Conservation (phyloP, 2,113 vertebrate species). For the Motacilla alba region DNA sequence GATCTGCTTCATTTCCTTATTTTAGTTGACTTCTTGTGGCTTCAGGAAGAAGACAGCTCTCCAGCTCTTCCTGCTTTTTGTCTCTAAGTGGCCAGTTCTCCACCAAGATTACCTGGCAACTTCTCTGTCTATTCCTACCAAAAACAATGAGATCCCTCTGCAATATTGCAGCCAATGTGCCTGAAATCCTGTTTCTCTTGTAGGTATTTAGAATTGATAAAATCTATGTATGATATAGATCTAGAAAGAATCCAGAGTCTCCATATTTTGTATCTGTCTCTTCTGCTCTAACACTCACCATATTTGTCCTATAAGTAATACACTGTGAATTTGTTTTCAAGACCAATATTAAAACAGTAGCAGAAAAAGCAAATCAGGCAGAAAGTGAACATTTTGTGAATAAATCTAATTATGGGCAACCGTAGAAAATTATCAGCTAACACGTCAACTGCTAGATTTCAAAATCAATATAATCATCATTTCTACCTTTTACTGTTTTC, state of each 20-base stretch:
- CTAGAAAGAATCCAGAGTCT: background rate
- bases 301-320: background rate
- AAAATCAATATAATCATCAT: background rate
- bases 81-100: background rate
- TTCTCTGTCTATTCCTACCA: background rate
- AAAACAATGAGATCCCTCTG: background rate
- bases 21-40: background rate
- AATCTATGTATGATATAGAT: background rate
- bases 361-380: background rate
- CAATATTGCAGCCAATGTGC: background rate
- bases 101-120: background rate
- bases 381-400: background rate
- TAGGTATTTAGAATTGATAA: background rate
- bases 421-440: background rate
- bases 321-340: background rate
- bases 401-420: background rate
- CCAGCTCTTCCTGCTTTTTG: background rate
- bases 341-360: background rate
- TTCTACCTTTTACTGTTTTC: background rate
- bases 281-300: background rate
- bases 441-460: background rate
- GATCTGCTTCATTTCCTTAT: background rate
- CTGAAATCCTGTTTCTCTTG: background rate
- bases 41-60: background rate
- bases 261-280: background rate